These are phyloP conservation scores for Hippocampus guttulatus DNA, from an alignment of 2,113 vertebrate genomes.

Conservation along the genomic window DNA sequence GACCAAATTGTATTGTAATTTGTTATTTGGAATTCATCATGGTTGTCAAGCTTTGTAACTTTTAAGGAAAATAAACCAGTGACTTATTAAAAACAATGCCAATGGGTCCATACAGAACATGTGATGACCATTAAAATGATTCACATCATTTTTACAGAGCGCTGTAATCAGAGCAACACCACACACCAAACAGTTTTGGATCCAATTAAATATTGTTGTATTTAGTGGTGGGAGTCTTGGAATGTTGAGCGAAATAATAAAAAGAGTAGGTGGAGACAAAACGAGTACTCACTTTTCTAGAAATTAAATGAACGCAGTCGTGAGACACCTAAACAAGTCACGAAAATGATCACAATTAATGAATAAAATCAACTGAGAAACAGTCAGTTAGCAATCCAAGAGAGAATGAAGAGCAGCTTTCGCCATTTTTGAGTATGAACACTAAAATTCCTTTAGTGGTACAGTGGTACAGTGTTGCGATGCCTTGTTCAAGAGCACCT, in stretches of 20 bases:
- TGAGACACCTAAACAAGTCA: not conserved
- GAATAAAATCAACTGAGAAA: not conserved
- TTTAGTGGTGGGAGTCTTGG: not conserved
- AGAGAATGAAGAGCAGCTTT: too few species aligned
- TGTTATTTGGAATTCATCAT: not conserved
- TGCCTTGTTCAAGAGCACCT: too few species aligned
- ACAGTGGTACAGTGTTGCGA: too few species aligned
- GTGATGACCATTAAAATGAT: conserved; percentile 1
- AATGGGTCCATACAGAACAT: not conserved
- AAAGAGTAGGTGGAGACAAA: conserved; percentile 3
- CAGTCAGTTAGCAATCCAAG: not conserved
- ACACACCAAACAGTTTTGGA: not conserved
- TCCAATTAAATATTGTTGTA: not conserved
- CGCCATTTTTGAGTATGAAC: too few species aligned
- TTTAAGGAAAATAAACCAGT: not conserved
- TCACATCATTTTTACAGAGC: not conserved
- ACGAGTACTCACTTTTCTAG: not conserved
- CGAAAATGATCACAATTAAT: not conserved
- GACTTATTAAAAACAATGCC: not conserved
- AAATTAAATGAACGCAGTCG: not conserved
- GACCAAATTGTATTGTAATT: not conserved
- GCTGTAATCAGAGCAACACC: not conserved
- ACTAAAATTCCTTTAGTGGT: too few species aligned
- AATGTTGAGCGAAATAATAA: not conserved
- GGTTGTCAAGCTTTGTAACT: not conserved